Base-by-base conservation (phyloP, 2,888 invertebrate genomes). In the Abscondita cerata region DNA sequence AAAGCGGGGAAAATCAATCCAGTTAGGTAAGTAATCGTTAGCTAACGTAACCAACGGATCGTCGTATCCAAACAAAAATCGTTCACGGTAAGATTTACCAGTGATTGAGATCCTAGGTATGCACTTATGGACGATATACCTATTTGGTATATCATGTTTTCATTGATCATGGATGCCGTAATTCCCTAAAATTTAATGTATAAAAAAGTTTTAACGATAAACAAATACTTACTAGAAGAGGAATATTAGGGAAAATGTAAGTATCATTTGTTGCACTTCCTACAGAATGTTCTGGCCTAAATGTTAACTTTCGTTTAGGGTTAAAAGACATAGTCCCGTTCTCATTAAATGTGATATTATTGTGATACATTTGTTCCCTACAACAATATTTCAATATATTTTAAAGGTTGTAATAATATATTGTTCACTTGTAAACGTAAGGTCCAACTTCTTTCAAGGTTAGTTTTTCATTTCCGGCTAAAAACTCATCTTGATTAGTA, bases 11-110 rank as follows among this genome's bases (percentile, higher is more conserved):
- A 93, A 94, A 70, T 92, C 87, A 11, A 95, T 90, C 84, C 92
- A 89, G 41, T 85, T 87, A 0, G 94, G 93, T 13, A 93, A 76
- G 38, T 91, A 78, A 16, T 82, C 85, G 68, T 90, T 86, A 0
- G 91, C 92, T 31, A 92, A 75, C 1, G 82, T 81, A 48, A 95
- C 87, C 41, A 95, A 74, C 0, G 85, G 83, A 73, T 95, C 93
- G 1, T 91, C 86, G 75, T 93, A 93, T 0, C 94, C 94, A 91
- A 92, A 93, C 11, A 94, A 80, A 73, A 90, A 20, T 92, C 89
- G 58, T 90, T 80, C 0, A 89, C 88, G 0, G 86, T 83, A 33
- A 90, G 74, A 19, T 84, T 83, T 12, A 91, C 76, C 63, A 93
- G 86, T 0, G 90, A 83, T 68, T 87, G 77, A 0, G 88, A 83